Base-by-base conservation (phyloP, 1,140 invertebrate genomes). In the Nephotettix cincticeps region DNA sequence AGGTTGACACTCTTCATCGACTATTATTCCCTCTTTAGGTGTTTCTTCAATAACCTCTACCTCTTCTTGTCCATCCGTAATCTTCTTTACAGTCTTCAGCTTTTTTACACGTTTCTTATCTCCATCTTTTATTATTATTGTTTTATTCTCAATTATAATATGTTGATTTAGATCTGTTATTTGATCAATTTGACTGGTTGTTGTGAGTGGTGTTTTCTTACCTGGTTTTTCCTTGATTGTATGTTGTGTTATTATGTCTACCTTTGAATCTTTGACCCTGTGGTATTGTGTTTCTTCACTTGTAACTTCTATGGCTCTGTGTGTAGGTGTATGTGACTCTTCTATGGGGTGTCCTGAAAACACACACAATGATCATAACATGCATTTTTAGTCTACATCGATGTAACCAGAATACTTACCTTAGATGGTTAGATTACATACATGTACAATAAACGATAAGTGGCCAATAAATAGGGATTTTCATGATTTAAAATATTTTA, bases 81-180 rank as follows among this genome's bases (percentile, higher is more conserved):
- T 63, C 45, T 70, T 71, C 51, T 65, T 70, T 1, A 29, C 79
- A 70, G 77, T 80, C 40, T 79, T 78, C 72, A 80, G 79, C 73
- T 80, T 80, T 17, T 81, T 82, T 4, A 78, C 74, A 27, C 77
- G 73, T 51, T 79, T 80, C 71, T 84, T 82, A 1, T 80, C 79
- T 23, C 56, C 68, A 28, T 68, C 51, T 36, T 71, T 71, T n/a
- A n/a, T n/a, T n/a, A 27, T 61, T 9, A 61, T 6, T 13, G 21
- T 61, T 61, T 27, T 6, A 21, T 23, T 27, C 9, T 61, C 21
- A 36, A 36, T 4, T 6, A 14, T 36, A 36, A 36, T 36, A 36
- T 36, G 4, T 36, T 36, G 4, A 36, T 36, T 14, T 36, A 14
- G 4, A 36, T 36, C 32, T 36, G 32, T 36, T 36, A 6, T 14